Evolutionary conservation across 2,888 invertebrate species (phyloP).

Genomic region (Oscheius sp.): DNA sequence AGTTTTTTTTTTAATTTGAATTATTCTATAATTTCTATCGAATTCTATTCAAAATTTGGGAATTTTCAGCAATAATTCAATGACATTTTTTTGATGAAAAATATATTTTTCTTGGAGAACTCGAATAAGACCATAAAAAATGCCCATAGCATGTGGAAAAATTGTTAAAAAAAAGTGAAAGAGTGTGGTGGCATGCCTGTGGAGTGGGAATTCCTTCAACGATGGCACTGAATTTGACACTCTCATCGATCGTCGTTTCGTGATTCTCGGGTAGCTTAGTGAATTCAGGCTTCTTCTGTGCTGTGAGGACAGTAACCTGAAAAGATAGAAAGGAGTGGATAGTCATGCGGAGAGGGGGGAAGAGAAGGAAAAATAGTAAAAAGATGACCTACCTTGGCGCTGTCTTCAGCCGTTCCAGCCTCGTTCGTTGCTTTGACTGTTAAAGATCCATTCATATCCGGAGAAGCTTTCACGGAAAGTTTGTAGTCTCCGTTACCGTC

Average conservation of each 20-base stretch:
- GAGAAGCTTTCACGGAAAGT: constrained; percentile 76
- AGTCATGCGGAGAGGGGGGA: constrained; percentile 12
- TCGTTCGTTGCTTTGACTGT: constrained; percentile 55
- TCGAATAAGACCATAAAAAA: too few species aligned
- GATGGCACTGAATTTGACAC: constrained; percentile 83
- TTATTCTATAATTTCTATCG: too few species aligned
- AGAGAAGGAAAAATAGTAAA: background rate
- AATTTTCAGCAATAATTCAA: background rate
- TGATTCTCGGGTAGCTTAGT: constrained; percentile 65
- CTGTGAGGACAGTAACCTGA: constrained; percentile 33
- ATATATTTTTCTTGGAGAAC: background rate
- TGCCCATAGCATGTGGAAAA: too few species aligned
- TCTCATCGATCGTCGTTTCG: constrained; percentile 78
- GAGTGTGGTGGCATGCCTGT: constrained; percentile 28
- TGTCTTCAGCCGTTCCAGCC: constrained; percentile 48
- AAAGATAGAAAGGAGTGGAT: background rate
- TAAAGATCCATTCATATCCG: constrained; percentile 48
- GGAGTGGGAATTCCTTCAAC: constrained; percentile 67
- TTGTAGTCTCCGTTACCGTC: constrained; percentile 71
- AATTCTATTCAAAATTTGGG: too few species aligned
- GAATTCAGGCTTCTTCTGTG: constrained; percentile 62
- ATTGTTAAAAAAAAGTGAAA: background rate
- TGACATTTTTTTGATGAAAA: background rate
- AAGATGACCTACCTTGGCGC: constrained; percentile 45
- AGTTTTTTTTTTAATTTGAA: too few species aligned